Evolutionary conservation across 23 tunicate genomes (phyloP).

Genomic region (Styela plicata): DNA sequence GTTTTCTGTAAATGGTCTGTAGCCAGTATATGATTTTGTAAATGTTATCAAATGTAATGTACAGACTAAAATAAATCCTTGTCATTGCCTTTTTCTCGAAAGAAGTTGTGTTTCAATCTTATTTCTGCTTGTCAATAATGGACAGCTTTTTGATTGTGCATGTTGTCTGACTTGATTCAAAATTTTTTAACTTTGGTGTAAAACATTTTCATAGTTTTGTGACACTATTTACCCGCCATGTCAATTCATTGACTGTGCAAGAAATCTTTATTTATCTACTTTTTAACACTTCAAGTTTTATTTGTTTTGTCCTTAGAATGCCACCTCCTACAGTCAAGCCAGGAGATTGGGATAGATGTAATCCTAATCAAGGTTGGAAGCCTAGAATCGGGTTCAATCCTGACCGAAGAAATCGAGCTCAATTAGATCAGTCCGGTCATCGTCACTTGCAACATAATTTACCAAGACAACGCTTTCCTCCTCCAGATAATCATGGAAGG

Average conservation of each 20-base stretch:
- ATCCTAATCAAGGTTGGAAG: slow-evolving; percentile 46
- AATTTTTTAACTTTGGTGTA: too few species aligned
- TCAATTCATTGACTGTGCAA: not conserved
- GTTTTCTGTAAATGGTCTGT: too few species aligned
- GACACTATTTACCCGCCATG: not conserved
- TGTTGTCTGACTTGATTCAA: too few species aligned
- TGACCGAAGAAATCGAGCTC: slow-evolving; percentile 31
- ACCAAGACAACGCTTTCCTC: slow-evolving; percentile 25
- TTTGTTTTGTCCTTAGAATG: too few species aligned
- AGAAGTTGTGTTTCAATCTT: too few species aligned
- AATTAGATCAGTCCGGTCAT: slow-evolving; percentile 61
- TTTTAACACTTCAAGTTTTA: not conserved
- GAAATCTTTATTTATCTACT: not conserved
- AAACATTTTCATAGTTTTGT: too few species aligned
- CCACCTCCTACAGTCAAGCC: slow-evolving; percentile 74
- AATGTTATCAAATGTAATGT: too few species aligned
- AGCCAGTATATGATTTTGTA: too few species aligned
- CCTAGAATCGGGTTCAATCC: slow-evolving; percentile 92
- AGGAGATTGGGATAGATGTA: slow-evolving; percentile 37
- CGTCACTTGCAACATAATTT: slow-evolving; percentile 34
- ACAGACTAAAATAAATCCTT: too few species aligned
- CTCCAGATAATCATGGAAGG: not conserved
- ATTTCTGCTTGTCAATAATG: too few species aligned
- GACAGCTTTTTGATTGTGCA: too few species aligned
- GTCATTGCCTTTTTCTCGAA: too few species aligned